Conservation (phyloP, 1,140 invertebrate genomes). For the Homarus americanus region DNA sequence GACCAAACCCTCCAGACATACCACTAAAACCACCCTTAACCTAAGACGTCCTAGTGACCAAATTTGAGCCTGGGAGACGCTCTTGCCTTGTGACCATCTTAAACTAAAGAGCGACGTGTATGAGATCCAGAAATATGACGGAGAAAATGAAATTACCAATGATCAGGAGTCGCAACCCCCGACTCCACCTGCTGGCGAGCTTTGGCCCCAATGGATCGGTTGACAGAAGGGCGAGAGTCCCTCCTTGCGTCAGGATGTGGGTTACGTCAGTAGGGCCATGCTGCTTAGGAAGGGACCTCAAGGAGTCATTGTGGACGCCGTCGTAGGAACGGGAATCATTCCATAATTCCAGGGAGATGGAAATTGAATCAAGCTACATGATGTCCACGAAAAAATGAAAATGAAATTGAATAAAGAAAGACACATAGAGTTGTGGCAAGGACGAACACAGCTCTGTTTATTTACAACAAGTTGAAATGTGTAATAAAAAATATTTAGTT, state of each 20-base stretch:
- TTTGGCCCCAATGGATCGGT: background rate
- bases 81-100: slow-evolving; percentile 3
- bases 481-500: too few species aligned
- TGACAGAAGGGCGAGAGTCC: background rate
- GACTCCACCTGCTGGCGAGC: background rate
- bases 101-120: slow-evolving; percentile 9
- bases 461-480: too few species aligned
- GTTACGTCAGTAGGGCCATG: background rate
- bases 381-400: slow-evolving; percentile 7
- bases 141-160: slow-evolving; percentile 68
- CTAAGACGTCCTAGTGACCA: background rate
- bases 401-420: background rate
- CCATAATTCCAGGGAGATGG: slow-evolving; percentile 57
- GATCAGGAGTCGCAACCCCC: background rate
- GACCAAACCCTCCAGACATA: background rate
- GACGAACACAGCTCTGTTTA: too few species aligned
- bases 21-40: background rate
- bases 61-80: background rate
- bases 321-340: slow-evolving; percentile 48
- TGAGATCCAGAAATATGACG: slow-evolving; percentile 68
- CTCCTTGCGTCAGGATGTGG: background rate
- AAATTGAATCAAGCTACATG: slow-evolving; percentile 55
- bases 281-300: slow-evolving; percentile 44
- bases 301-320: slow-evolving; percentile 51
- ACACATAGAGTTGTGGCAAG: background rate